Conservation (phyloP, 2,113 vertebrate genomes). For the Indri indri region DNA sequence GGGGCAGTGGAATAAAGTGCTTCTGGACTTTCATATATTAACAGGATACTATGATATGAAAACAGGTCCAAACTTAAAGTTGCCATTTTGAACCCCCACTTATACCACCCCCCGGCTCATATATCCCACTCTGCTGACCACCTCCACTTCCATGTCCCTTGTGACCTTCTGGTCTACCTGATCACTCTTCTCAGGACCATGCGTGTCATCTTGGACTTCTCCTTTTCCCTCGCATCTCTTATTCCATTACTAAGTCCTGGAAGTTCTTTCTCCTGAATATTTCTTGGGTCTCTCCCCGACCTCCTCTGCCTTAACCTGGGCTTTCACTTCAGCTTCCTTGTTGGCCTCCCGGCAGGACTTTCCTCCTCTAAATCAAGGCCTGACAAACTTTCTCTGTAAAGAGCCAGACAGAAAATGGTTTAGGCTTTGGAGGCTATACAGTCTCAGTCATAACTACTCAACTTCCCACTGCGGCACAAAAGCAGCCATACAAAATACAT, state of each 20-base stretch:
- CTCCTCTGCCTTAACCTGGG: background rate
- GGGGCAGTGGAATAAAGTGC: background rate
- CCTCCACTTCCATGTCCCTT: background rate
- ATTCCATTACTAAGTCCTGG: background rate
- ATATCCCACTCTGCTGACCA: background rate
- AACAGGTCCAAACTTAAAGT: background rate
- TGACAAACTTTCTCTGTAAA: background rate
- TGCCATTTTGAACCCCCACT: background rate
- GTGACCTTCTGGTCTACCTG: background rate
- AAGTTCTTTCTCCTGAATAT: background rate
- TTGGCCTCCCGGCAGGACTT: background rate
- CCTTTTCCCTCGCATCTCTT: background rate
- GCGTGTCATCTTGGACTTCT: background rate
- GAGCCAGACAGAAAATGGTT: background rate
- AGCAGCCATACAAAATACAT: background rate
- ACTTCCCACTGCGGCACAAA: background rate
- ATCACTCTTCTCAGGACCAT: background rate
- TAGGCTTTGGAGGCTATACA: background rate
- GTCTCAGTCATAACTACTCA: background rate
- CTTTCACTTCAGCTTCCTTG: background rate
- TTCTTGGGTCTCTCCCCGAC: background rate
- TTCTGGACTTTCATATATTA: background rate
- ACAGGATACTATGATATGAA: background rate
- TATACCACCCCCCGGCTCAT: background rate
- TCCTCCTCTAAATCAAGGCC: background rate